Evolutionary conservation across 35 echinoderm and acorn worm species (phyloP).

Genomic region (Ophiothrix spiculata): DNA sequence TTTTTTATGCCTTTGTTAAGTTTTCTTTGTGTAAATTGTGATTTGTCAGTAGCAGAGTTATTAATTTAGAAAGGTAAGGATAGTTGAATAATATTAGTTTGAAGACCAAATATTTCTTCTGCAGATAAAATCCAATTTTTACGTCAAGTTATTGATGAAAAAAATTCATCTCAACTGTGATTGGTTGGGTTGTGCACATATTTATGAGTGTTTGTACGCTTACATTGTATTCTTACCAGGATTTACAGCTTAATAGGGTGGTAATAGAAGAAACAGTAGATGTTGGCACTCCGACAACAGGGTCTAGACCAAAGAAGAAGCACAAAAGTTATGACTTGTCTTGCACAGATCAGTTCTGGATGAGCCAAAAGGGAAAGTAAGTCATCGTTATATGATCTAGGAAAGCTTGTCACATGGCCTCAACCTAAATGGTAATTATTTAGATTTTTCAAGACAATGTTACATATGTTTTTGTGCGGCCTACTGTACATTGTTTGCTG

Average conservation of each 20-base stretch:
- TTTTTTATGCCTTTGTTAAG: background rate
- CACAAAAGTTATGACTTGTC: constrained; percentile 87
- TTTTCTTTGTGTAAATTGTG: no score
- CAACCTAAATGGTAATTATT: background rate
- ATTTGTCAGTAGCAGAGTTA: no score
- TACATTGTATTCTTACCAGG: constrained; percentile 37
- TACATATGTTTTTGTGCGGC: no score
- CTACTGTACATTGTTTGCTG: no score
- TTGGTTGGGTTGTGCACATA: no score
- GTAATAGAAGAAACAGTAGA: constrained; percentile 80
- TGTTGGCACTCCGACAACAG: constrained; percentile 56
- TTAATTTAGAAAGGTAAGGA: no score
- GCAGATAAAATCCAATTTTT: no score
- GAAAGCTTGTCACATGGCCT: background rate
- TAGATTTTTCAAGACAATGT: background rate
- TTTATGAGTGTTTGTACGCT: no score
- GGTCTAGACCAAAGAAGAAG: constrained; percentile 72
- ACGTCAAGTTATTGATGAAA: no score
- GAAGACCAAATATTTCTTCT: no score
- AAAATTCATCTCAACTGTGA: no score
- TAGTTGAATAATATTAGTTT: no score
- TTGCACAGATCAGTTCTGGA: constrained; percentile 88
- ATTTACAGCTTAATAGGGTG: constrained; percentile 87
- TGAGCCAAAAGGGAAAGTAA: constrained; percentile 96
- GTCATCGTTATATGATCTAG: constrained; percentile 25